A percentile compares a stretch with the other conserved stretches of the same genome.
These are phyloP conservation scores for Sturnira hondurensis DNA, from an alignment of 2,113 vertebrate genomes.

Conservation along the genomic window DNA sequence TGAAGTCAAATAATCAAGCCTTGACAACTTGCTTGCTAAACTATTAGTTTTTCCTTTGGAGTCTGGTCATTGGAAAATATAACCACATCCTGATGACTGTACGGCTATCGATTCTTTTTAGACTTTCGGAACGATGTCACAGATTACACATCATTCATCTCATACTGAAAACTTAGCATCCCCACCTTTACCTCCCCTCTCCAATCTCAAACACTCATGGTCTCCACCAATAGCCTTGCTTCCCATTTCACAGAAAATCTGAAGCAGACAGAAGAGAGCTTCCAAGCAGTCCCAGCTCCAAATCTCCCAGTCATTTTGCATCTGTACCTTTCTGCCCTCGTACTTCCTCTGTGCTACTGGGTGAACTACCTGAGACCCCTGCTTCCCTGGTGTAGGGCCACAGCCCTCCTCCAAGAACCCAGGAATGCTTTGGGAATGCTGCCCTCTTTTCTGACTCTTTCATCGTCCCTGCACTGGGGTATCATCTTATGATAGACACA, in stretches of 20 bases:
- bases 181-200: background rate
- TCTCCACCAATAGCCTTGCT: background rate
- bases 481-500: background rate
- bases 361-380: background rate
- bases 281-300: background rate
- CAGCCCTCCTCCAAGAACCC: background rate
- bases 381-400: too few relatives aligned
- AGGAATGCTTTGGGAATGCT: background rate
- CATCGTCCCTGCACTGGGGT: background rate
- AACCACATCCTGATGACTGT: background rate
- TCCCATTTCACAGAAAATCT: background rate
- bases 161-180: background rate
- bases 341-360: background rate
- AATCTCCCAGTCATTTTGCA: background rate
- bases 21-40: background rate
- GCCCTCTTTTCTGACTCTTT: background rate
- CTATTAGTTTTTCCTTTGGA: background rate
- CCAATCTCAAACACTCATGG: background rate
- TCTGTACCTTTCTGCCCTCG: background rate
- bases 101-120: background rate
- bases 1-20: background rate
- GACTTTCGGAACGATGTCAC: background rate
- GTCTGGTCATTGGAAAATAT: background rate
- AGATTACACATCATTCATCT: background rate
- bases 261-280: background rate